Conservation (phyloP, 2,888 invertebrate species). For the Pachydiplax longipennis region DNA sequence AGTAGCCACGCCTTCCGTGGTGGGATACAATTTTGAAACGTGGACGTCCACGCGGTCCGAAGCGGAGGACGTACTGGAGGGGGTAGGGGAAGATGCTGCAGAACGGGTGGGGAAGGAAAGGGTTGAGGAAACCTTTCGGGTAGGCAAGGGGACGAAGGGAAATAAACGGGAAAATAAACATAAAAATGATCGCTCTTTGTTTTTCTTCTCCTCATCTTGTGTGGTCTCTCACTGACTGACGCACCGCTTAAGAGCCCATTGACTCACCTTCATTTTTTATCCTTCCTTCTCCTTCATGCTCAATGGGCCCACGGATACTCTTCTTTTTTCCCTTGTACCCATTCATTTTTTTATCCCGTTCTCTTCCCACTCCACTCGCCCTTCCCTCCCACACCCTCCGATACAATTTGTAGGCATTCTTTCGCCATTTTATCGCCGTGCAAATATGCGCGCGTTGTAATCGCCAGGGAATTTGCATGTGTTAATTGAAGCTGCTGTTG, state of each 20-base stretch:
- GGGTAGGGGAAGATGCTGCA: no score
- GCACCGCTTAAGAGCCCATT: constrained; percentile 39
- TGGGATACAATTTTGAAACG: neutral
- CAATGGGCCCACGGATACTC: constrained; percentile 20
- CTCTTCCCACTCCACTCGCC: neutral
- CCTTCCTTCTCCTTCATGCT: constrained; percentile 21
- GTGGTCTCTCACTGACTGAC: constrained; percentile 38
- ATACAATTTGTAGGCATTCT: neutral
- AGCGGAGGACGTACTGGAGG: neutral
- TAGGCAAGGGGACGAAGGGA: neutral
- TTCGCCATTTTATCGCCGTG: constrained; percentile 8
- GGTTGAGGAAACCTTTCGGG: neutral
- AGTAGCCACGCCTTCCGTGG: neutral
- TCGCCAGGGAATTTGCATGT: neutral
- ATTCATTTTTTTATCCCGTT: constrained; percentile 30
- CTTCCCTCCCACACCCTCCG: neutral
- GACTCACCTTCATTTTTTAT: constrained; percentile 40
- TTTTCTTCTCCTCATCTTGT: constrained; percentile 32
- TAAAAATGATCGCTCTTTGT: constrained; percentile 42
- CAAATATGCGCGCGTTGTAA: neutral
- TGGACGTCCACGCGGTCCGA: neutral
- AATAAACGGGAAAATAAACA: constrained; percentile 44
- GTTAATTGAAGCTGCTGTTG: neutral
- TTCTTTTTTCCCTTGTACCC: constrained; percentile 32
- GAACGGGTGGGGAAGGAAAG: neutral